Evolutionary conservation across 23 tunicate genomes (phyloP).

Genomic region (Ascidia mentula): DNA sequence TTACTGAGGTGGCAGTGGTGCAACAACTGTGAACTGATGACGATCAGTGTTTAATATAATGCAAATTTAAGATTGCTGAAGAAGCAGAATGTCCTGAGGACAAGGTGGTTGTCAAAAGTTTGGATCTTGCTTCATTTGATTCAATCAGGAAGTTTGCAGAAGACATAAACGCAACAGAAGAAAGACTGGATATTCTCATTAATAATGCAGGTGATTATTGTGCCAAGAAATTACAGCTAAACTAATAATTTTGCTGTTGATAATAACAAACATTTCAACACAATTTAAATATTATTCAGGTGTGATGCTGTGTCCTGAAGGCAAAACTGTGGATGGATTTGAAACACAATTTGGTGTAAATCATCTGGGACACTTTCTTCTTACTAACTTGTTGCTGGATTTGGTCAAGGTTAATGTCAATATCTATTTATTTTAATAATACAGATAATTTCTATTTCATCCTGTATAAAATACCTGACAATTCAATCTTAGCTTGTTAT

Average conservation of each 20-base stretch:
- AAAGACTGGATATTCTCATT: constrained; percentile 36
- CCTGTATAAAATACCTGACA: too few species aligned
- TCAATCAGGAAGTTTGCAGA: constrained; percentile 52
- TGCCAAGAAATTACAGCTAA: background rate
- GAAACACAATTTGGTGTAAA: constrained; percentile 12
- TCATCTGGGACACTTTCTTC: constrained; percentile 27
- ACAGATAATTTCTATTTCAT: too few species aligned
- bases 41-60: background rate
- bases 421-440: too few species aligned
- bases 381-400: constrained; percentile 18
- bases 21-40: background rate
- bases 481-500: too few species aligned
- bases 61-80: background rate
- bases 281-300: background rate
- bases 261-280: background rate
- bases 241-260: background rate
- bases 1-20: background rate
- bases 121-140: constrained; percentile 46
- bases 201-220: constrained; percentile 45
- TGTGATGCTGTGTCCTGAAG: constrained; percentile 16
- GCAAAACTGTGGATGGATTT: constrained; percentile 15
- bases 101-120: constrained; percentile 19
- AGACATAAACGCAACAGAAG: constrained; percentile 47
- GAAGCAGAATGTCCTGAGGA: constrained; percentile 14
- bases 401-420: constrained; percentile 10